These are phyloP conservation scores for Ganaspis brasiliensis DNA, from an alignment of 2,888 invertebrate genomes.

Conservation along the genomic window DNA sequence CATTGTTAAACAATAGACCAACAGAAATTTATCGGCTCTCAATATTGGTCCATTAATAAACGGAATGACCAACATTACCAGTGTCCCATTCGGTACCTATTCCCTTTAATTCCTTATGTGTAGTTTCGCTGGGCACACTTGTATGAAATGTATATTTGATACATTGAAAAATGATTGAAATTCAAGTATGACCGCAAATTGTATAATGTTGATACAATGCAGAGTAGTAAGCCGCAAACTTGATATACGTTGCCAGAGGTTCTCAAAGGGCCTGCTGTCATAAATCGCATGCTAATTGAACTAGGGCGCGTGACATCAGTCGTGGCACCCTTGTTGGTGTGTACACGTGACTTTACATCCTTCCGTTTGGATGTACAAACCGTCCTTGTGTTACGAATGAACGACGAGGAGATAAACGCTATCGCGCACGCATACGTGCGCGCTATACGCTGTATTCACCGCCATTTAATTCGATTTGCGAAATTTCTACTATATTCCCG, in stretches of 20 bases:
- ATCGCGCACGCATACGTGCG: constrained; percentile 26
- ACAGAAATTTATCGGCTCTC: no score
- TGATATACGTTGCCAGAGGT: constrained; percentile 46
- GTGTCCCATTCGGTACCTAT: no score
- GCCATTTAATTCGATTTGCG: constrained; percentile 42
- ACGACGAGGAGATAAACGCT: constrained; percentile 34
- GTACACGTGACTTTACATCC: constrained; percentile 43
- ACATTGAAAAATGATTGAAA: neutral
- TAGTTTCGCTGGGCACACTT: no score
- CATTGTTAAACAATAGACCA: no score
- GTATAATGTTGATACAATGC: constrained; percentile 47
- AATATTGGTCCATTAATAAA: no score
- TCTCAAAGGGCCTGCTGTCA: constrained; percentile 44
- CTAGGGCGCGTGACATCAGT: constrained; percentile 32
- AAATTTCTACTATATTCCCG: constrained; percentile 42
- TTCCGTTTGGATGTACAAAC: constrained; percentile 28
- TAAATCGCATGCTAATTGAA: constrained; percentile 31
- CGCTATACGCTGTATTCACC: constrained; percentile 1
- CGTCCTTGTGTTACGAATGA: constrained; percentile 31
- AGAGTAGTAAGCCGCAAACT: constrained; percentile 53
- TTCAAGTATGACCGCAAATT: constrained; percentile 4
- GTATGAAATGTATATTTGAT: no score
- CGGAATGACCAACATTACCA: no score
- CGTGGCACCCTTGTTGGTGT: constrained; percentile 24
- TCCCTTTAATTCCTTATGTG: no score